phyloP scores from a whole-genome alignment of 2,113 vertebrate genomes.

The Apeltes quadracus region DNA sequence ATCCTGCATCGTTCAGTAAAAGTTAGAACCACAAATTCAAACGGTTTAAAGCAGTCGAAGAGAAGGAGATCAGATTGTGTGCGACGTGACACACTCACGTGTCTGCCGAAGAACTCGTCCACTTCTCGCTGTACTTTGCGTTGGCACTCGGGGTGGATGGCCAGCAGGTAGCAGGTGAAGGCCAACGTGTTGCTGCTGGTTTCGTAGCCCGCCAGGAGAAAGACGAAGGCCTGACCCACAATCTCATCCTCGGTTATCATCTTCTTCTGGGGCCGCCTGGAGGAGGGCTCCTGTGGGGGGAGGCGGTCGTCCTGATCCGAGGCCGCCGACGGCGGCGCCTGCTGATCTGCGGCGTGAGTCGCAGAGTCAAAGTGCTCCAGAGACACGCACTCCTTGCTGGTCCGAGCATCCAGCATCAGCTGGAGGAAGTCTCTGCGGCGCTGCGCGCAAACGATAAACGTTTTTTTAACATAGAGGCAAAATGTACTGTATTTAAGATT shows the following conservation, averaged over 20 bases:
- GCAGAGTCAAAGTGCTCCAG: slow-evolving; percentile 75
- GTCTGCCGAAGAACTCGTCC: slow-evolving; percentile 83
- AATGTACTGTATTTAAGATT: background rate
- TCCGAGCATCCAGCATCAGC: slow-evolving; percentile 86
- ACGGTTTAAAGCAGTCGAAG: background rate
- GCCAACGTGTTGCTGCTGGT: slow-evolving; percentile 87
- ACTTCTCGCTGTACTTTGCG: slow-evolving; percentile 85
- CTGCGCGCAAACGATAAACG: slow-evolving; percentile 63
- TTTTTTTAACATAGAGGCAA: background rate
- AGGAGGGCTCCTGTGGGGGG: slow-evolving; percentile 2
- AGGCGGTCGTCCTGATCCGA: slow-evolving; percentile 1
- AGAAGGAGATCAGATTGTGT: background rate
- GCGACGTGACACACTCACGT: slow-evolving; percentile 83
- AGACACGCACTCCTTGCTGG: slow-evolving; percentile 50
- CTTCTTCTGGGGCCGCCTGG: slow-evolving; percentile 58
- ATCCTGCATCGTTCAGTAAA: background rate
- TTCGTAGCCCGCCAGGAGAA: slow-evolving; percentile 92
- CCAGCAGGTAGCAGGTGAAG: slow-evolving; percentile 90
- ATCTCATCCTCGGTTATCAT: slow-evolving; percentile 88
- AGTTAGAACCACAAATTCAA: background rate
- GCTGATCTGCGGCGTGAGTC: slow-evolving; percentile 48
- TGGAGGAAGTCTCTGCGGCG: slow-evolving; percentile 93
- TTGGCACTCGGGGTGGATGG: slow-evolving; percentile 87
- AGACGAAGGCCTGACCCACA: slow-evolving; percentile 90
- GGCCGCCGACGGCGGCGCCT: background rate